Evolutionary conservation across 2,113 vertebrate species (phyloP).

Genomic region (Cebus imitator): DNA sequence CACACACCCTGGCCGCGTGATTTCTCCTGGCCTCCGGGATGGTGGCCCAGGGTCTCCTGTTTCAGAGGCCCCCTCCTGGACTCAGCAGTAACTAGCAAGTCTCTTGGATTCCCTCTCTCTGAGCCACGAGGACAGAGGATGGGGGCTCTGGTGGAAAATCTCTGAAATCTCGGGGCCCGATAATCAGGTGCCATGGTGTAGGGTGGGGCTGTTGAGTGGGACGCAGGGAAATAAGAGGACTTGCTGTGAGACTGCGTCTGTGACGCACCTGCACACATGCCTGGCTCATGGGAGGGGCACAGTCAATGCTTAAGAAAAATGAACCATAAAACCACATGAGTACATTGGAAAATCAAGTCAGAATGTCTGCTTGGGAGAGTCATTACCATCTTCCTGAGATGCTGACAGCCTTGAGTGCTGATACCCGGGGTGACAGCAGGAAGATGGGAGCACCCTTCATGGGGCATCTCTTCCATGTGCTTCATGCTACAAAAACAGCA

Average conservation of each 20-base stretch:
- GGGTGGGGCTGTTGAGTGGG: accelerated
- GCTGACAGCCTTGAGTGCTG: too few species aligned
- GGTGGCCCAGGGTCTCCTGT: neutral
- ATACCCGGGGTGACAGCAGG: neutral
- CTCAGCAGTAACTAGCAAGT: neutral
- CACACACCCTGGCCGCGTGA: neutral
- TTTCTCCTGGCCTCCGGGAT: neutral
- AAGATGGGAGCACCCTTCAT: neutral
- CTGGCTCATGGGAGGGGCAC: neutral
- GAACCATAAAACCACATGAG: neutral
- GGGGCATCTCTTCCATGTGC: neutral
- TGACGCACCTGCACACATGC: too few species aligned
- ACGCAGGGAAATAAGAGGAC: accelerated
- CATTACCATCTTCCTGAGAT: neutral
- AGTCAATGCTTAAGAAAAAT: neutral
- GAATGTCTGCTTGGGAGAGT: neutral
- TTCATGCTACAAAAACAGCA: neutral
- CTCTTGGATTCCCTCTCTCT: conserved; percentile 14
- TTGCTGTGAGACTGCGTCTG: accelerated
- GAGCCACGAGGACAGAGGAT: conserved; percentile 57
- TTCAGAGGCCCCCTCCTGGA: neutral
- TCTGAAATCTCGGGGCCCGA: neutral
- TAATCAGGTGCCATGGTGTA: accelerated
- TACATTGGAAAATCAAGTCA: neutral
- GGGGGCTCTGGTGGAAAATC: neutral